A percentile compares a stretch with the other conserved stretches of the same genome.
phyloP scores from a whole-genome alignment of 2,797 vertebrate species.

The Neostethus bicornis region DNA sequence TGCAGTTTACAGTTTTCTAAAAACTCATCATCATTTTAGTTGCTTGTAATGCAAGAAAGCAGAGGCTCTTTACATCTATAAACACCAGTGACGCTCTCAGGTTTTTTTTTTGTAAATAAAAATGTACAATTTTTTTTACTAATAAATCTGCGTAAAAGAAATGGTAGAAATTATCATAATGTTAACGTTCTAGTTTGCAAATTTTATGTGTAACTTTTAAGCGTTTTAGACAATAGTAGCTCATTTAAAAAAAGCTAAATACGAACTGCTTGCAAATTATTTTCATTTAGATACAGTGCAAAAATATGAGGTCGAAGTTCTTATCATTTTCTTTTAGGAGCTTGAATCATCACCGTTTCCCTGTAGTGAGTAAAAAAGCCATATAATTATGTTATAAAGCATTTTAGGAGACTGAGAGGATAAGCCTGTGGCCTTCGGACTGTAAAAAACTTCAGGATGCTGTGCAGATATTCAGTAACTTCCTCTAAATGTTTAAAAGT shows the following conservation, averaged over 20 bases:
- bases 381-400: slow-evolving; percentile 14
- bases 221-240: slow-evolving; percentile 2
- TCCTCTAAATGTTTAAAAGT: slow-evolving; percentile 32
- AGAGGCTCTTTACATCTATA: slow-evolving; percentile 1
- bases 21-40: slow-evolving; percentile 8
- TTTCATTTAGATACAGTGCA: slow-evolving; percentile 11
- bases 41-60: slow-evolving; percentile 13
- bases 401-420: slow-evolving; percentile 12
- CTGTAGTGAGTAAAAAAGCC: slow-evolving; percentile 2
- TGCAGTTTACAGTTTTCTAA: neutral
- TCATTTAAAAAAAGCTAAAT: slow-evolving; percentile 11
- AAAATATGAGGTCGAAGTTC: slow-evolving; percentile 19
- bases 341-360: slow-evolving; percentile 3
- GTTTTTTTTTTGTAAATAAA: slow-evolving; percentile 7
- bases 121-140: slow-evolving; percentile 6
- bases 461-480: slow-evolving; percentile 12
- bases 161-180: neutral
- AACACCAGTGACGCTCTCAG: neutral
- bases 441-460: slow-evolving; percentile 8
- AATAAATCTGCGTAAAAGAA: neutral
- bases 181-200: neutral
- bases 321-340: slow-evolving; percentile 3
- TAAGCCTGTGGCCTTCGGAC: neutral
- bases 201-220: neutral
- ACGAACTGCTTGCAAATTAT: slow-evolving; percentile 8